Base-by-base conservation (phyloP, 1,140 invertebrate genomes). In the Riptortus pedestris region DNA sequence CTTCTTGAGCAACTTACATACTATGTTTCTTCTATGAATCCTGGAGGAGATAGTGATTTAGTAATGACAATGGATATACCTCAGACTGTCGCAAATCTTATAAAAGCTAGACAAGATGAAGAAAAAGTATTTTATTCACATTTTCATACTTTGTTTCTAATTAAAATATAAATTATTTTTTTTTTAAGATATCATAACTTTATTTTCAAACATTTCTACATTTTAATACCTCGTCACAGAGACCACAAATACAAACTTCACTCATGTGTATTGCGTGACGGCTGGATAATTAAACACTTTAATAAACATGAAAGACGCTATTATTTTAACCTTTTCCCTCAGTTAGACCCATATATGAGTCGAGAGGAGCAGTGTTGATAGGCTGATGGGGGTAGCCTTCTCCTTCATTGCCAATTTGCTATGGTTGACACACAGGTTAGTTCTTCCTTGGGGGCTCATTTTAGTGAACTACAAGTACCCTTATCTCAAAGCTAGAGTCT, bases 11-110 rank as follows among this genome's bases (percentile, higher is more conserved):
- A 57, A 26, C 26, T 64, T 38, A 22, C 26, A 14, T 26, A 64
- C 26, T 33, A 9, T 31, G 52, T 58, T 22, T 18, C 31, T 26
- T 20, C 51, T 43, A 9, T 24, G 0, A n/a, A 57, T 43, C 65
- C 63, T 14, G 51, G 29, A 22, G 65, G 64, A 43, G 29, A 60
- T 12, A 60, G 51, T 28, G 59, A 62, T 24, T 24, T 2, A 1
- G 1, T 5, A 16, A 16, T 3, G 22, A 7, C 2, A 2, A 4
- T 27, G 2, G 18, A 55, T 55, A 27, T 55, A 16, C 24, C 51
- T 16, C 20, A 24, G 24, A 24, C 22, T 24, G 22, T 55, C 3
- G 51, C 51, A 24, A 55, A 27, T 27, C 51, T 55, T 26, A 27
- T 55, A 14, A 55, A 55, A 24, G 51, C 22, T 55, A 3, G 20